Base-by-base conservation (phyloP, 92 coral and sea anemone genomes). In the Scolanthus callimorphus region DNA sequence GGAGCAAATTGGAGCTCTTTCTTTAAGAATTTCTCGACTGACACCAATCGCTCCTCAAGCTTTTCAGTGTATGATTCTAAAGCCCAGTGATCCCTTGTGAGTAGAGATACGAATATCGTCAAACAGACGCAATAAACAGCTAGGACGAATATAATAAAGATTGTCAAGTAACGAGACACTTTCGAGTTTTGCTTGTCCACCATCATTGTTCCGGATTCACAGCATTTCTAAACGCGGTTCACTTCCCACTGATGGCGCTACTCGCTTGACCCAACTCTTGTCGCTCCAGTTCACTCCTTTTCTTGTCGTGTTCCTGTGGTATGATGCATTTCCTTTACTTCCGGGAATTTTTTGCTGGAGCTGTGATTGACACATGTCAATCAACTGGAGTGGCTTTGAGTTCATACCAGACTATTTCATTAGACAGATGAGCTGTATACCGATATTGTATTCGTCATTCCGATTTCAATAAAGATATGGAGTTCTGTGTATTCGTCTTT, bases 101-200 rank as follows among this genome's bases (percentile, higher is more conserved):
- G 44, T 25, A 71, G 49, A 11, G 50, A 52, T 46, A 83, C 13
- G 26, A 77, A 82, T 10, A 73, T 55, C 11, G 85, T 67, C 66
- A 82, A 47, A 23, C 80, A 62, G 28, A 86, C 65, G 63, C 76
- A 71, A 64, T 78, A 77, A 49, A 86, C 60, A n/a, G 76, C 63
- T 20, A 86, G 31, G 45, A 78, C 11, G 17, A 78, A 71, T 19
- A 72, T 49, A 30, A 71, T 54, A 17, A 77, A 38, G 0, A 59
- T 44, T 20, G 71, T 51, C 31, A 74, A 50, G 34, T 59, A 25
- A 24, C 77, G 82, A 6, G 73, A 51, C n/a, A 68, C 43, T 15
- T 65, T 27, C 8, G 72, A 28, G 21, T 39, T 62, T 50, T 63
- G 66, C 22, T 67, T 74, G 39, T 27, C 31, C 37, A 57, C 78